Evolutionary conservation across 2,888 invertebrate species (phyloP).

Genomic region (Caenorhabditis sp.): DNA sequence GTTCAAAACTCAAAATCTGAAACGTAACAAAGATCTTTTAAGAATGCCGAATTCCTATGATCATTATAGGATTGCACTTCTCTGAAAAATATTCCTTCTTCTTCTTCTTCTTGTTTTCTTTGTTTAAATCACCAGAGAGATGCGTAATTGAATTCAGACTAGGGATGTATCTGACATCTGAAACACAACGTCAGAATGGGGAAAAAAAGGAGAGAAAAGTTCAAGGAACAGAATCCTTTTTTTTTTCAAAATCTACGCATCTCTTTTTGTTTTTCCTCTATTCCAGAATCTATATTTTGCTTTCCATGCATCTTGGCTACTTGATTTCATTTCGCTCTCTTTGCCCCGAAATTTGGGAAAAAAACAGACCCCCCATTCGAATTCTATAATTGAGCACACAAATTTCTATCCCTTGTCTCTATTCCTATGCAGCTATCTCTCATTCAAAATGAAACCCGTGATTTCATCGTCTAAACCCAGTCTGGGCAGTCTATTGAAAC

Average conservation of each 20-base stretch:
- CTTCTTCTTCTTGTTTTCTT: conserved; percentile 1
- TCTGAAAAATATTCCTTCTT: not conserved
- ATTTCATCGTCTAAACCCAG: conserved; percentile 35
- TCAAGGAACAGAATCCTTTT: conserved; percentile 23
- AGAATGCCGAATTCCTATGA: not conserved
- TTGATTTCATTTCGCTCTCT: not conserved
- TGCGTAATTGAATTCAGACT: conserved; percentile 23
- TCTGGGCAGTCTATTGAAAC: conserved; percentile 44
- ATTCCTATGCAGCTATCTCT: conserved; percentile 7
- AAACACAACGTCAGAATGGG: conserved; percentile 37
- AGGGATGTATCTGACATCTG: conserved; percentile 41
- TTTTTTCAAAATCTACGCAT: not conserved
- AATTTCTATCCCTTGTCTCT: not conserved
- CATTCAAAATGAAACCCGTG: conserved; percentile 33
- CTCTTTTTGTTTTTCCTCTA: conserved; percentile 6
- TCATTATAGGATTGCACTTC: not conserved
- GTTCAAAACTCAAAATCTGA: too few species aligned
- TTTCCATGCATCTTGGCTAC: not conserved
- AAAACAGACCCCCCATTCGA: not conserved
- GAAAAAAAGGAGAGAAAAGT: conserved; percentile 19
- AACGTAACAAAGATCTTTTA: too few species aligned
- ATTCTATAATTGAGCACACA: conserved; percentile 53
- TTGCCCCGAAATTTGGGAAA: conserved; percentile 17
- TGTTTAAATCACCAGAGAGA: conserved; percentile 5
- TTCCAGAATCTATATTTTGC: not conserved